Percentiles rank a stretch among this genome's conserved stretches.
Conservation (phyloP, 2,797 vertebrate species). For the Mionectes olivaceus region DNA sequence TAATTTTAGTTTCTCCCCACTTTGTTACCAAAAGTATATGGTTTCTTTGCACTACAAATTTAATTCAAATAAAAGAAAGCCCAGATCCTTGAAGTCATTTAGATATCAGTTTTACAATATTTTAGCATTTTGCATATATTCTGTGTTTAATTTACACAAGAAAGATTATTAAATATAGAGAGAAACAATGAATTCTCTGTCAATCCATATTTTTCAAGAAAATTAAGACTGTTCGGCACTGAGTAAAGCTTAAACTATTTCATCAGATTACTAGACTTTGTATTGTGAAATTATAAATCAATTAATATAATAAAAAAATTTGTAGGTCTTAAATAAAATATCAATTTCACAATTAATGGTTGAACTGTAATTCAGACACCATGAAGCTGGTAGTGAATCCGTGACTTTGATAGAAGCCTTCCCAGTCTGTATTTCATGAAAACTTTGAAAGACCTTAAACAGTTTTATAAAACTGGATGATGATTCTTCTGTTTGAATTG, state of each 20-base stretch:
- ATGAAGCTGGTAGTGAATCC: background rate
- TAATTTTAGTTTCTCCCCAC: background rate
- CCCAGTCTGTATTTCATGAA: background rate
- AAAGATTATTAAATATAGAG: background rate
- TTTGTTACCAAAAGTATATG: background rate
- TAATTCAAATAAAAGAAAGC: background rate
- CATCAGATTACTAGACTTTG: background rate
- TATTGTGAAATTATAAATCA: background rate
- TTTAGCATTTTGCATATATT: background rate
- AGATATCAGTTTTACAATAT: background rate
- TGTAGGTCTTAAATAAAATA: background rate
- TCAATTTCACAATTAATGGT: background rate
- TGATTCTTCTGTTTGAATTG: background rate
- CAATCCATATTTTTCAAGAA: background rate
- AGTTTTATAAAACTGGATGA: background rate
- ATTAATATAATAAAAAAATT: background rate
- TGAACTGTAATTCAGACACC: background rate
- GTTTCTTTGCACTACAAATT: background rate
- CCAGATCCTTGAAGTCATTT: background rate
- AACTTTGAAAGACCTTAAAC: background rate
- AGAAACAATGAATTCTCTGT: background rate
- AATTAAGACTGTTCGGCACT: background rate
- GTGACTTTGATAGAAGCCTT: background rate
- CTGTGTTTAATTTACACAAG: background rate
- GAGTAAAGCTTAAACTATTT: background rate